A percentile compares a stretch with the other conserved stretches of the same genome.
Evolutionary conservation across 2,888 invertebrate genomes (phyloP).

Genomic region (Macropis europaea): DNA sequence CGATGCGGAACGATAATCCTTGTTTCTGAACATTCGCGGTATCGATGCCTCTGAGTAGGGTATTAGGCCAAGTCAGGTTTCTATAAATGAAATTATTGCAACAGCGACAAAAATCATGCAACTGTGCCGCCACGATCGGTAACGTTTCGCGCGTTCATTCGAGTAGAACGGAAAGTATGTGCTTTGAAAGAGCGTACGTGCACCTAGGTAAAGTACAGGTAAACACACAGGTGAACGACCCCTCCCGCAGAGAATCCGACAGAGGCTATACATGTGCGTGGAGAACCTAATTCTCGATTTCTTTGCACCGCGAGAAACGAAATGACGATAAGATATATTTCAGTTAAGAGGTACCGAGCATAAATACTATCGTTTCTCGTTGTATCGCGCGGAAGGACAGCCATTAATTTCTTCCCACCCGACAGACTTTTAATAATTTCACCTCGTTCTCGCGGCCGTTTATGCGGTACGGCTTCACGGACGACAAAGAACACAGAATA

Average conservation of each 20-base stretch:
- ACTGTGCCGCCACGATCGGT: not conserved
- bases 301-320: too few relatives aligned
- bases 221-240: not conserved
- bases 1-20: constrained; percentile 43
- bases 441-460: not conserved
- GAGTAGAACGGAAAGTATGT: not conserved
- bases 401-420: too few relatives aligned
- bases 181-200: too few relatives aligned
- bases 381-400: too few relatives aligned
- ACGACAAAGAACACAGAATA: not conserved
- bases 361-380: too few relatives aligned
- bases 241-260: too few relatives aligned
- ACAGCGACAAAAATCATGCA: constrained; percentile 6
- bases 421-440: too few relatives aligned
- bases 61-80: constrained; percentile 52
- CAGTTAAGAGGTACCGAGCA: too few relatives aligned
- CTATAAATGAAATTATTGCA: constrained; percentile 57
- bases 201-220: too few relatives aligned
- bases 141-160: not conserved
- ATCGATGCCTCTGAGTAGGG: constrained; percentile 44
- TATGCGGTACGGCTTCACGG: not conserved
- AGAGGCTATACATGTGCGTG: too few relatives aligned
- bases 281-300: too few relatives aligned
- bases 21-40: constrained; percentile 23
- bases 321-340: too few relatives aligned